Conservation (phyloP, 2,113 vertebrate species). For the Mormyrus lacerda region DNA sequence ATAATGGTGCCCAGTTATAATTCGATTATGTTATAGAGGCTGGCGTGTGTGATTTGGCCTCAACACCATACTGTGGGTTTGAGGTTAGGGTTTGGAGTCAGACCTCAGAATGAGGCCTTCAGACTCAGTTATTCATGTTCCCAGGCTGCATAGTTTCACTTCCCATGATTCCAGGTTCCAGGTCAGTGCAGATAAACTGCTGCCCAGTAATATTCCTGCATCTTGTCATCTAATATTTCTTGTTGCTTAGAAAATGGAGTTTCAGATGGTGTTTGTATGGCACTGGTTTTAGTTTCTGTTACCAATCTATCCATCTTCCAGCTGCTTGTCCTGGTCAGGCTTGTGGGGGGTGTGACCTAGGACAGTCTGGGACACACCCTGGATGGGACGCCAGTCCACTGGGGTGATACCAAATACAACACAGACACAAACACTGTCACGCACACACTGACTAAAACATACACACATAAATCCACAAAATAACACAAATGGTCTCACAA, state of each 20-base stretch:
- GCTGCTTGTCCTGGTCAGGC: background rate
- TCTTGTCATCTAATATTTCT: background rate
- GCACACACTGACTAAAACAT: background rate
- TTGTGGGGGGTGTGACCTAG: background rate
- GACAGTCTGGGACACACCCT: background rate
- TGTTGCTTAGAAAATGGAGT: background rate
- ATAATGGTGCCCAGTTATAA: constrained; percentile 20
- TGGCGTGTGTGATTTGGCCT: background rate
- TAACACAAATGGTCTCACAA: background rate
- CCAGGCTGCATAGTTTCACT: background rate
- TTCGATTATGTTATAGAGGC: background rate
- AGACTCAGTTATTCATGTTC: background rate
- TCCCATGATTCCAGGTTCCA: background rate
- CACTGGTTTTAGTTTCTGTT: background rate
- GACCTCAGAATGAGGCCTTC: background rate
- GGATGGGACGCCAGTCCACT: background rate
- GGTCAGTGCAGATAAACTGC: background rate
- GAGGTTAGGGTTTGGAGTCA: background rate
- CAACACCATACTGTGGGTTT: background rate
- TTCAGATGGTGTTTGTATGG: background rate
- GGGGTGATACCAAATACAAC: background rate
- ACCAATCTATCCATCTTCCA: background rate
- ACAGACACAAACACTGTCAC: background rate
- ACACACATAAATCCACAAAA: constrained; percentile 13
- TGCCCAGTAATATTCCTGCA: background rate